phyloP scores from a whole-genome alignment of 2,113 vertebrate species.

The Tor tambroides region DNA sequence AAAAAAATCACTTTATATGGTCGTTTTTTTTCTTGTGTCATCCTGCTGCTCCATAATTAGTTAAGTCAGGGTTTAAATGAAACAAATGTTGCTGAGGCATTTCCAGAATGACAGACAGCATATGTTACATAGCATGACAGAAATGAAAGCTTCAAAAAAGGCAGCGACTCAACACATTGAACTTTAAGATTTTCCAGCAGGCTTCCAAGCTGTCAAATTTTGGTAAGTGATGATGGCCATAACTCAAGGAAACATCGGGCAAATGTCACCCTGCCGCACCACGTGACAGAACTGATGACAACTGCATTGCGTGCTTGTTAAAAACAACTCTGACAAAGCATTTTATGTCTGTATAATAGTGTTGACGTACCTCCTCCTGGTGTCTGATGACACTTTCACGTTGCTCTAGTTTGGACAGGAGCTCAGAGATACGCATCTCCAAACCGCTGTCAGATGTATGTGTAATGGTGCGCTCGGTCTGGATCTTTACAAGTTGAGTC shows the following conservation, averaged over 20 bases:
- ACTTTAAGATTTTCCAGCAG: background rate
- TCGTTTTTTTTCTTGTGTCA: background rate
- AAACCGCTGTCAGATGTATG: constrained; percentile 78
- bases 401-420: constrained; percentile 82
- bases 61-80: background rate
- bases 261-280: background rate
- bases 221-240: background rate
- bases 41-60: background rate
- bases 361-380: constrained; percentile 82
- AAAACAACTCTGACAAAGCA: background rate
- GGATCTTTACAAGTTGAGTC: constrained; percentile 83
- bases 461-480: constrained; percentile 78
- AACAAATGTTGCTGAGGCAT: background rate
- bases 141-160: background rate
- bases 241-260: background rate
- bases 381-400: constrained; percentile 82
- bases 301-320: background rate
- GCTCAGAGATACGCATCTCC: constrained; percentile 84
- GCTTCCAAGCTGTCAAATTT: constrained; percentile 4
- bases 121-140: background rate
- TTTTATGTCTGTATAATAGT: background rate
- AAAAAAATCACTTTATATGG: background rate
- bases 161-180: background rate
- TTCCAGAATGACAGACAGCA: background rate
- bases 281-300: background rate